Evolutionary conservation across 2,888 invertebrate species (phyloP), one percentile per base, ranked within the genome.

Genomic region (Melieria crassipennis): DNA sequence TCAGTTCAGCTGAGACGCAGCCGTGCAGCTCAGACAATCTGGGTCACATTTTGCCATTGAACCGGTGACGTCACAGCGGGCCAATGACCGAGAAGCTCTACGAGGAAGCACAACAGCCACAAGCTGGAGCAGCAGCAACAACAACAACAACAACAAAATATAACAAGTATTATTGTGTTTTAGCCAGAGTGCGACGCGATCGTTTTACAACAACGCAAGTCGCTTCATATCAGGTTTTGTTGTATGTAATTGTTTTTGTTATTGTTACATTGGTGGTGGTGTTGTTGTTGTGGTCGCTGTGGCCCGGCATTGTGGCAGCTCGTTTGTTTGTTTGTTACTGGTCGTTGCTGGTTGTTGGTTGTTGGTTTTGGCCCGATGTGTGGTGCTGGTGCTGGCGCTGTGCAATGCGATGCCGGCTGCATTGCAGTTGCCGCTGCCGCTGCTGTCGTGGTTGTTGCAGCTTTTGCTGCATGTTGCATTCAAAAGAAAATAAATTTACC

Each of bases 31-130:
- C 85, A 85, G 86, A 85, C 86, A 86, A 86, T 86, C 85, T 86
- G 86, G 86, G 86, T 86, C 86, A 86, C 83, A 86, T 84, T 86
- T 86, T 86, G 86, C 86, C 86, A 86, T 86, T 86, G 86, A 86
- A 86, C 86, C 85, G 86, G 83, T 86, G 86, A 86, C 86, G 86
- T 86, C 86, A 86, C 81, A 82, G 74, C 78, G 79, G 86, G 82
- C 83, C 86, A 78, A 77, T 77, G 78, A 77, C 77, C 78, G 78
- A 68, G 79, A 79, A 83, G 81, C 81, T 81, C 78, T 80, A 79
- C 79, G 80, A 82, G 75, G 58, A 52, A 48, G 65, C 64, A 48
- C 30, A 30, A 30, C 30, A 30, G 30, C 30, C 30, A 30, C 10
- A 47, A 66, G 50, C 61, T 9, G 62, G 52, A 66, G 62, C 61